Evolutionary conservation across 2,113 vertebrate genomes (phyloP), one percentile per base, ranked within the genome.

Genomic region (Vidua macroura): DNA sequence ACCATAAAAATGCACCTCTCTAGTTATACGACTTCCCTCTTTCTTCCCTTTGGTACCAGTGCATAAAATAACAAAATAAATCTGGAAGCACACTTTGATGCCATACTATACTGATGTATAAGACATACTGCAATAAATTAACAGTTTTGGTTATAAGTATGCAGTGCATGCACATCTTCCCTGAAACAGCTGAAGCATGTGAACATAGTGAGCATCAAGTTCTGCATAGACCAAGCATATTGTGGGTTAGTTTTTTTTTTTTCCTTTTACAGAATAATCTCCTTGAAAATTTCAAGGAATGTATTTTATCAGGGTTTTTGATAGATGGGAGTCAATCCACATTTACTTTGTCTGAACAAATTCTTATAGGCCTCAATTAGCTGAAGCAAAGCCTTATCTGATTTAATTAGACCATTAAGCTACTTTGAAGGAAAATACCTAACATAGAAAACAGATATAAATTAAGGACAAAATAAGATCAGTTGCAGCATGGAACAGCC

Each of bases 321-420:
- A 90, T n/a, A 22, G 62, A 94, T 62, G 33, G 48, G 17, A 94
- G n/a, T 88, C 69, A 84, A 90, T 86, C 67, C 56, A 43, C 60
- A 92, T 91, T 82, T 82, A 88, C 58, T 84, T 52, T 28, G 52
- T 11, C 56, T 92, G 63, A 91, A 48, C 8, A 68, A 88, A 52
- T 79, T 81, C 55, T 82, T 76, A 77, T 2, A 78, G 76, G 35
- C 20, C 49, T 82, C 55, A 84, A 74, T 79, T 77, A 96, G 33
- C 33, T 67, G 94, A 82, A 80, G 86, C 8, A 90, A 92, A 94
- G 69, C 13, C 78, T 88, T 80, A 86, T 88, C 56, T 90, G 28
- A 76, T 59, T 82, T 95, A 91, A 90, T 81, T 73, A 88, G 67
- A 88, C 19, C 28, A 76, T 56, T 88, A 96, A 96, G 49, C 81